Evolutionary conservation across 2,888 invertebrate genomes (phyloP), one percentile per base, ranked within the genome.

Genomic region (Notocelia uddmanniana): DNA sequence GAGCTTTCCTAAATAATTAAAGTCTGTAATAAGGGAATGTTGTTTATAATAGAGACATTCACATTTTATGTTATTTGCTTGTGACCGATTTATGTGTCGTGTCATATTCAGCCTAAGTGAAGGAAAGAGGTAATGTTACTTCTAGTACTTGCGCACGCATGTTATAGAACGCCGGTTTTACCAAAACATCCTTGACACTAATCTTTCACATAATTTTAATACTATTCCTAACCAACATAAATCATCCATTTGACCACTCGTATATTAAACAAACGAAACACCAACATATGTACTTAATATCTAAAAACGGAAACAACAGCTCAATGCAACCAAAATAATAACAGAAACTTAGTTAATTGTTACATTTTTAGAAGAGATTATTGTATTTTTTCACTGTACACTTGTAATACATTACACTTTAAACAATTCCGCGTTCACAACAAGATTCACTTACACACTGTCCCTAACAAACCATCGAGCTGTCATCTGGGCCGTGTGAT

Each of bases 361-460:
- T 50, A 59, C 68, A 34, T 60, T 45, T 60, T 54, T 19, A 10
- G 37, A 23, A 26, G 52, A 31, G 15, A 37, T 26, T 54, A 18
- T 19, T 13, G 37, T 63, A 54, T 57, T 19, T 21, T 45, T 48
- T 31, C 31, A 21, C 45, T 21, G n/a, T 37, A 50, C 64, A 64
- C 63, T 50, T 37, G 34, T 50, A 69, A 62, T 18, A 48, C 11
- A 54, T 62, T 69, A 59, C 52, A 67, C 66, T 68, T 54, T 60
- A 62, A 34, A 55, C 55, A 68, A 77, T 79, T 80, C 81, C 77
- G 79, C 76, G 76, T 83, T 78, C 82, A 82, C 85, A 80, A 80
- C 83, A 83, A 82, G 78, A 81, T 80, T 81, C 85, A 83, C 85
- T 83, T 88, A 85, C 85, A 88, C 80, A 92, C 92, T 90, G 89